Evolutionary conservation across 2,113 vertebrate species (phyloP).

Genomic region (Rhabdornis inornatus): DNA sequence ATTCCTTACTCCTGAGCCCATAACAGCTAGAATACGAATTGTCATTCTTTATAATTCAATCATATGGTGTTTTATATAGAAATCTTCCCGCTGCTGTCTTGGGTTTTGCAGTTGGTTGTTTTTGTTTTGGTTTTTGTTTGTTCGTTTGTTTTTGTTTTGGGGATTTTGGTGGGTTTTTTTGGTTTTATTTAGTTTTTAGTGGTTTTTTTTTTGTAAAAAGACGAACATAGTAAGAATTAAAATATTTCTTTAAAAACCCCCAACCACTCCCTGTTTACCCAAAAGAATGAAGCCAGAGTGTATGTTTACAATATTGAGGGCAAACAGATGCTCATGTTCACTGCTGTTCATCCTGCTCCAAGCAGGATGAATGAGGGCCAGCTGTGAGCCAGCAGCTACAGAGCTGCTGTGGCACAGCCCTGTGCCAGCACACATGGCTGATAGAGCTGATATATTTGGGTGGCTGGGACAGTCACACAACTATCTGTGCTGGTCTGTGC

Average conservation of each 20-base stretch:
- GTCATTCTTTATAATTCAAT: not conserved
- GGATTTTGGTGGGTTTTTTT: not conserved
- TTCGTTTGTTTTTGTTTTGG: not conserved
- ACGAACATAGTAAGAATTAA: not conserved
- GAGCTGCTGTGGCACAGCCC: not conserved
- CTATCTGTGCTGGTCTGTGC: not conserved
- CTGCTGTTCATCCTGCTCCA: not conserved
- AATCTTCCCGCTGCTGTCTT: not conserved
- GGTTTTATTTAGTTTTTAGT: not conserved
- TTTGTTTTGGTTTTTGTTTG: not conserved
- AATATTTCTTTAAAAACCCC: not conserved
- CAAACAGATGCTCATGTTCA: conserved; percentile 18
- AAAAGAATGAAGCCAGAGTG: not conserved
- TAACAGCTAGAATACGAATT: not conserved
- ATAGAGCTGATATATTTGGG: not conserved
- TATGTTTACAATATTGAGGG: not conserved
- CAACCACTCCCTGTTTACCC: not conserved
- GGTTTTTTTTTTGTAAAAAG: not conserved
- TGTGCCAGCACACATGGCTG: not conserved
- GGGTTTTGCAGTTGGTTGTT: not conserved
- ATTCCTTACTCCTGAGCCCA: not conserved
- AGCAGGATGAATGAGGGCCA: not conserved
- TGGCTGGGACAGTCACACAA: not conserved
- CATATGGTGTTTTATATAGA: not conserved
- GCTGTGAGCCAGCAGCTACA: not conserved